These are phyloP conservation scores for Altica lythri DNA, from an alignment of 2,888 invertebrate genomes.

Conservation along the genomic window DNA sequence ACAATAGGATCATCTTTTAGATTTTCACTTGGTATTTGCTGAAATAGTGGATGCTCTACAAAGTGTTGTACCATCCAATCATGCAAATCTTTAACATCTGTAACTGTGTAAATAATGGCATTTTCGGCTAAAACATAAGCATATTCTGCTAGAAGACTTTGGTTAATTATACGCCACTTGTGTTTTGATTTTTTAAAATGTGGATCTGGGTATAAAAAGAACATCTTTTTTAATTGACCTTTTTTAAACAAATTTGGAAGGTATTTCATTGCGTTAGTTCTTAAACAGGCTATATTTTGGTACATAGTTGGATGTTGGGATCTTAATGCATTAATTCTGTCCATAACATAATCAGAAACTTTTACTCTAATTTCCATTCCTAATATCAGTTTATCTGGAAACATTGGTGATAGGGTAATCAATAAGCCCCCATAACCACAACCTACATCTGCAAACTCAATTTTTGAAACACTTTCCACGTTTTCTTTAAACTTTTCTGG, in stretches of 20 bases:
- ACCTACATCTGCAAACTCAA: constrained; percentile 95
- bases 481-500: constrained; percentile 60
- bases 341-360: constrained; percentile 97
- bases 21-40: constrained; percentile 72
- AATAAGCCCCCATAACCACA: constrained; percentile 98
- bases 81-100: constrained; percentile 96
- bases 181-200: constrained; percentile 99
- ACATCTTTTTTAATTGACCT: constrained; percentile 94
- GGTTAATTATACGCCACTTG: constrained; percentile 98
- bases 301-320: constrained; percentile 75
- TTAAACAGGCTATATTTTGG: constrained; percentile 91
- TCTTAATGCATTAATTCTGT: constrained; percentile 87
- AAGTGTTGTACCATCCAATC: constrained; percentile 97
- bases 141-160: constrained; percentile 92
- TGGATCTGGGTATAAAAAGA: constrained; percentile 98
- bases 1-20: constrained; percentile 80
- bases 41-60: constrained; percentile 86
- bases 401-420: constrained; percentile 89
- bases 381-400: constrained; percentile 84
- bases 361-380: constrained; percentile 94
- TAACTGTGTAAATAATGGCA: constrained; percentile 92
- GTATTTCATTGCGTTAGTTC: constrained; percentile 99
- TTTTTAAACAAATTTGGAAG: constrained; percentile 95
- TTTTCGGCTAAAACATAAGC: constrained; percentile 88
- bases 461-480: constrained; percentile 54